These are phyloP conservation scores for Caenorhabditis sp. DNA, from an alignment of 2,888 invertebrate genomes.

Conservation along the genomic window DNA sequence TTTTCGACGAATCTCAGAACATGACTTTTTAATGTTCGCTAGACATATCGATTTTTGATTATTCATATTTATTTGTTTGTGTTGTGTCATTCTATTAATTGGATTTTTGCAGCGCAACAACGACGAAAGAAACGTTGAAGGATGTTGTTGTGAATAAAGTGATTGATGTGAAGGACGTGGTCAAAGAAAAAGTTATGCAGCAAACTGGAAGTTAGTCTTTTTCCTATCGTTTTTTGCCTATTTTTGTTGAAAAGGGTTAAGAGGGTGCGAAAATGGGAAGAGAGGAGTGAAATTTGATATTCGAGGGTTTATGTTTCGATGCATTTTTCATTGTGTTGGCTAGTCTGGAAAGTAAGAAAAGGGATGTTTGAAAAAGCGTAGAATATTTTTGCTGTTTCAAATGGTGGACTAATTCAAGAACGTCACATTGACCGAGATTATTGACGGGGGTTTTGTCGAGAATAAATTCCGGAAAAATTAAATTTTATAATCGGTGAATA, in stretches of 20 bases:
- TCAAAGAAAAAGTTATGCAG: slow-evolving; percentile 67
- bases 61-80: too few species aligned
- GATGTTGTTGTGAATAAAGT: slow-evolving; percentile 61
- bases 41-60: neutral
- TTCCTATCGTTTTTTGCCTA: neutral
- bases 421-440: too few species aligned
- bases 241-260: neutral
- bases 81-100: neutral
- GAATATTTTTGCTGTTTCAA: too few species aligned
- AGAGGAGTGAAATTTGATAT: neutral
- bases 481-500: too few species aligned
- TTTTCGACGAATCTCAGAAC: too few species aligned
- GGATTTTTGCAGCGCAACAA: slow-evolving; percentile 5
- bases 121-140: slow-evolving; percentile 52
- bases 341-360: too few species aligned
- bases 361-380: neutral
- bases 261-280: neutral
- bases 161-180: slow-evolving; percentile 63
- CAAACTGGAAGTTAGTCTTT: slow-evolving; percentile 66
- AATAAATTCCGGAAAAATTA: too few species aligned
- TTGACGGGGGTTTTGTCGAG: too few species aligned
- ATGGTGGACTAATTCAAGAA: too few species aligned
- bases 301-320: neutral
- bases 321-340: too few species aligned
- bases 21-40: neutral